Percentiles rank a stretch among this genome's conserved stretches.
These are phyloP conservation scores for Limnodromus scolopaceus DNA, from an alignment of 2,797 vertebrate species.

Conservation along the genomic window DNA sequence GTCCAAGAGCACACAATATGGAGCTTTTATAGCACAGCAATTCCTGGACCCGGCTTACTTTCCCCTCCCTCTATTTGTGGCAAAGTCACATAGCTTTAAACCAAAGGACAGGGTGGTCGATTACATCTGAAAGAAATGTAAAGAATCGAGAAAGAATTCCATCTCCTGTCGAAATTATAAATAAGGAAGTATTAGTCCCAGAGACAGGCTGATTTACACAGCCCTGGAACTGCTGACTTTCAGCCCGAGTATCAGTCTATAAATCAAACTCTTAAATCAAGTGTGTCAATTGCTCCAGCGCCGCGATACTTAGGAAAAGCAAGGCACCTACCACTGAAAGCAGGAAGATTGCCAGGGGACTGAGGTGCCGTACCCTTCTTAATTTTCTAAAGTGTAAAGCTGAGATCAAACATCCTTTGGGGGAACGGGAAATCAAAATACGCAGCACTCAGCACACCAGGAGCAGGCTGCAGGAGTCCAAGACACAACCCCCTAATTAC, in stretches of 20 bases:
- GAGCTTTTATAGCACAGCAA: conserved; percentile 75
- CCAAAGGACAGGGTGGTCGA: conserved; percentile 73
- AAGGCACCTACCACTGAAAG: conserved; percentile 57
- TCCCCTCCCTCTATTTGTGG: conserved; percentile 61
- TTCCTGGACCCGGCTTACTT: conserved; percentile 66
- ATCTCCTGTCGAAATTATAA: conserved; percentile 73
- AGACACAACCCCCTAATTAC: conserved; percentile 73
- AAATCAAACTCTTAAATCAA: conserved; percentile 74
- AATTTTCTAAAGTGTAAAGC: conserved; percentile 62
- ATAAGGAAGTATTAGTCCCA: conserved; percentile 67
- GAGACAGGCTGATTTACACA: conserved; percentile 67
- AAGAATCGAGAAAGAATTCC: conserved; percentile 73
- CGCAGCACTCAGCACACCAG: conserved; percentile 47
- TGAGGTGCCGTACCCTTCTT: conserved; percentile 43
- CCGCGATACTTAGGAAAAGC: neutral
- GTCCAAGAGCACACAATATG: conserved; percentile 73
- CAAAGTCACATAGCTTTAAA: conserved; percentile 72
- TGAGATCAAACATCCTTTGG: conserved; percentile 67
- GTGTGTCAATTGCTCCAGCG: conserved; percentile 44
- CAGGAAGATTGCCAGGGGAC: conserved; percentile 55
- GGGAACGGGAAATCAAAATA: conserved; percentile 55
- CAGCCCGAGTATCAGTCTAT: conserved; percentile 65
- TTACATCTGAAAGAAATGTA: conserved; percentile 71
- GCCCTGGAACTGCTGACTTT: conserved; percentile 68
- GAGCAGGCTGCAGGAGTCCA: conserved; percentile 65